These are phyloP conservation scores for Gorsachius magnificus DNA, from an alignment of 2,797 vertebrate species.

Conservation along the genomic window DNA sequence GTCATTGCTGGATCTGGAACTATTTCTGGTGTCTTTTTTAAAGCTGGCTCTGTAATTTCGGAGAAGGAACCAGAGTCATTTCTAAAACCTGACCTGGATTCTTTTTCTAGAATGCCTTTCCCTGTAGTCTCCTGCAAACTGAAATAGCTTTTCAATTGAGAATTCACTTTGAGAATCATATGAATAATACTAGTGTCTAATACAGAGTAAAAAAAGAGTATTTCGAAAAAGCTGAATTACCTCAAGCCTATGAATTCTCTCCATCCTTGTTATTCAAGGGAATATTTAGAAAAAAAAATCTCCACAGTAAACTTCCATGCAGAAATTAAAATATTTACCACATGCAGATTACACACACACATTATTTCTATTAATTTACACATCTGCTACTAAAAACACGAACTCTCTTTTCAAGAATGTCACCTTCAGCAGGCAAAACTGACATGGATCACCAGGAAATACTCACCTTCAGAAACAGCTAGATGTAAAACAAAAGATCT, in stretches of 20 bases:
- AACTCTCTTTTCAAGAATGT: not conserved
- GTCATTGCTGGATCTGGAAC: not conserved
- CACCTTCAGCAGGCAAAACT: not conserved
- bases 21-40: not conserved
- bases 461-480: slow-evolving; percentile 66
- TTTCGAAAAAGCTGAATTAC: slow-evolving; percentile 10
- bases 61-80: not conserved
- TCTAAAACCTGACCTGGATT: not conserved
- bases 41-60: not conserved
- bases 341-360: not conserved
- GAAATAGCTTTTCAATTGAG: not conserved
- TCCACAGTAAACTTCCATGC: not conserved
- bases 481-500: slow-evolving; percentile 56
- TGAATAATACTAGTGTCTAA: not conserved
- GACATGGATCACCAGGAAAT: not conserved
- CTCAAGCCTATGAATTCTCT: slow-evolving; percentile 9
- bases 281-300: not conserved
- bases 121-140: not conserved
- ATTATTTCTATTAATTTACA: not conserved
- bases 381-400: not conserved
- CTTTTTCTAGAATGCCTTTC: not conserved
- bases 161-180: not conserved
- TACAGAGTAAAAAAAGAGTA: not conserved
- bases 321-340: not conserved
- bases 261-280: not conserved